A percentile compares a stretch with the other conserved stretches of the same genome.
These are phyloP conservation scores for Heterochromis multidens DNA, from an alignment of 2,113 vertebrate genomes.

Conservation along the genomic window DNA sequence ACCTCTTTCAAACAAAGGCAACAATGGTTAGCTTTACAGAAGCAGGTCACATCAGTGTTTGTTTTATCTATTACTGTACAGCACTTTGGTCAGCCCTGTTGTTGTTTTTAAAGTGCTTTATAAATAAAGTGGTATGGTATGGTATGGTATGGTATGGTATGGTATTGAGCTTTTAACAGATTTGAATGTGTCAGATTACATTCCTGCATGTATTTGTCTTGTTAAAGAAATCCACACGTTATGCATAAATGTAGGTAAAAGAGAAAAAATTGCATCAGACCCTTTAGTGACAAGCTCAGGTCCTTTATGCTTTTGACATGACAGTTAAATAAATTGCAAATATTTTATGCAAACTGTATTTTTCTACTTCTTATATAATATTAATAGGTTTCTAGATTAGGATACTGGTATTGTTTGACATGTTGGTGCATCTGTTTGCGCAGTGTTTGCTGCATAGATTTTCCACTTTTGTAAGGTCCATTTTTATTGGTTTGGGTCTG, in stretches of 20 bases:
- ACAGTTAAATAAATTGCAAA: neutral
- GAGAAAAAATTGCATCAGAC: neutral
- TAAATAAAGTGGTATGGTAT: too few relatives aligned
- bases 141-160: too few relatives aligned
- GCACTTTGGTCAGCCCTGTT: too few relatives aligned
- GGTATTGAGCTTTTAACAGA: neutral
- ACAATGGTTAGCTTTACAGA: neutral
- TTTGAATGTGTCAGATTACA: neutral
- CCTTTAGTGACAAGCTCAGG: neutral
- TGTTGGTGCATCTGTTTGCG: neutral
- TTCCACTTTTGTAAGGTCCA: neutral
- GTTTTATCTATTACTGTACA: too few relatives aligned
- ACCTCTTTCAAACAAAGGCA: neutral
- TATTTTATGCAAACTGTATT: neutral
- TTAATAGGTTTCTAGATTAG: neutral
- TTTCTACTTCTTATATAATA: neutral
- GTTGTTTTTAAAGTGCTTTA: too few relatives aligned
- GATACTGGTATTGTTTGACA: neutral
- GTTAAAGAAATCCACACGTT: neutral
- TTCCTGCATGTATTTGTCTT: neutral
- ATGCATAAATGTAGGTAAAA: neutral
- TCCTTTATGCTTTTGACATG: neutral
- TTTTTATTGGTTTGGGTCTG: neutral
- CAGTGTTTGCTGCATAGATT: neutral
- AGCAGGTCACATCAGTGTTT: too few relatives aligned